Evolutionary conservation across 2,113 vertebrate species (phyloP).

Genomic region (Struthidea cinerea): DNA sequence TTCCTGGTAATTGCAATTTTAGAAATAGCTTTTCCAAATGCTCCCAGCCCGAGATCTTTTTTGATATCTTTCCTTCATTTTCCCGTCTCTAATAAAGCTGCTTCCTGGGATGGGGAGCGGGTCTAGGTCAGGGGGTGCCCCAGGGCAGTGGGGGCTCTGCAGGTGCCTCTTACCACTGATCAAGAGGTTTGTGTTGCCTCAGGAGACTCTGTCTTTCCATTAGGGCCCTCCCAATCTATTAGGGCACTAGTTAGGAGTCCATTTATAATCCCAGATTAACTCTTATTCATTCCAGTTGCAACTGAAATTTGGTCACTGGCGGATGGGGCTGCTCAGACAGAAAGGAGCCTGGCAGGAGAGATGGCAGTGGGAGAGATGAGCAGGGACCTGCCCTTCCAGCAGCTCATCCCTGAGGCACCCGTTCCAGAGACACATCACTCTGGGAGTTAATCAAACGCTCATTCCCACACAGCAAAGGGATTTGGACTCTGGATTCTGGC

Average conservation of each 20-base stretch:
- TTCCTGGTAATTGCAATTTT: constrained; percentile 76
- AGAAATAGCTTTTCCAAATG: constrained; percentile 72
- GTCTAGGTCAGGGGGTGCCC: background rate
- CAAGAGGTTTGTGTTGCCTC: accelerated
- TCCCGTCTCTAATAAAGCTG: background rate
- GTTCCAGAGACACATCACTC: accelerated
- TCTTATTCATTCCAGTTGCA: background rate
- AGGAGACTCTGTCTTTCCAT: background rate
- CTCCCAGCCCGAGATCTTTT: constrained; percentile 51
- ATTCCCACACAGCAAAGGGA: background rate
- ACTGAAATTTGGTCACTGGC: background rate
- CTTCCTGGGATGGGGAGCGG: background rate
- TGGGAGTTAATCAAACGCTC: background rate
- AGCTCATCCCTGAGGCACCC: accelerated
- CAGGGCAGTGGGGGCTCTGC: accelerated
- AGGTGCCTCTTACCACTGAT: background rate
- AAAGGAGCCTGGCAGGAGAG: background rate
- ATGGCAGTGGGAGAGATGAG: background rate
- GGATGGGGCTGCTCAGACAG: background rate
- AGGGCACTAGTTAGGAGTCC: background rate
- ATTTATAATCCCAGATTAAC: background rate
- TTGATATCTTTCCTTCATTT: background rate
- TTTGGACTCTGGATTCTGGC: background rate
- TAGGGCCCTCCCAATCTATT: background rate
- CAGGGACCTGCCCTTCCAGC: background rate